Evolutionary conservation across 2,797 vertebrate genomes (phyloP).

Genomic region (Platyrinchus mystaceus): DNA sequence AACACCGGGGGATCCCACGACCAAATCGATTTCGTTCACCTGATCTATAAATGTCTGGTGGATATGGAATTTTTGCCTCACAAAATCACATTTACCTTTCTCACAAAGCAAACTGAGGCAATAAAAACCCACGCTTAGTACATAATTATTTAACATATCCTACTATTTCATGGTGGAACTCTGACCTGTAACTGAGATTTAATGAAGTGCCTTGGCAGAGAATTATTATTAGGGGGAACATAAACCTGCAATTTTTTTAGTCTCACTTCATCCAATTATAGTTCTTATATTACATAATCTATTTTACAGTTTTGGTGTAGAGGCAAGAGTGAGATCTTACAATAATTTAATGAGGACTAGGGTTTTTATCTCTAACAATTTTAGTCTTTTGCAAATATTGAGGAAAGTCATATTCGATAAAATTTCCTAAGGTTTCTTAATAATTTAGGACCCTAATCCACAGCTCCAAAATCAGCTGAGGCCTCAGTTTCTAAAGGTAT

Average conservation of each 20-base stretch:
- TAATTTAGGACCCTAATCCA: background rate
- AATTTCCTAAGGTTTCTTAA: background rate
- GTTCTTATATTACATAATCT: conserved; percentile 50
- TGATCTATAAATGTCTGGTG: conserved; percentile 25
- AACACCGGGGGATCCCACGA: conserved; percentile 33
- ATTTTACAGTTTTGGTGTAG: conserved; percentile 17
- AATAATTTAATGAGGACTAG: background rate
- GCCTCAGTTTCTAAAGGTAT: background rate
- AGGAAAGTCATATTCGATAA: background rate
- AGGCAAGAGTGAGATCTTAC: background rate
- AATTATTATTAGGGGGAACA: conserved; percentile 49
- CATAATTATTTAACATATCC: conserved; percentile 63
- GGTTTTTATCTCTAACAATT: background rate
- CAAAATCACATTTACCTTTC: conserved; percentile 44
- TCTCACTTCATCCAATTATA: conserved; percentile 58
- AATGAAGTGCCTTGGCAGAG: conserved; percentile 61
- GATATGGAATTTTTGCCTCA: conserved; percentile 51
- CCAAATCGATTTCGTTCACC: conserved; percentile 43
- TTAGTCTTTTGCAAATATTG: conserved; percentile 20
- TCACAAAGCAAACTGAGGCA: conserved; percentile 40
- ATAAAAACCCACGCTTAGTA: background rate
- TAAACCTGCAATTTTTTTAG: conserved; percentile 40
- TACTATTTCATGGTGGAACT: conserved; percentile 57
- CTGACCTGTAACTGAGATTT: conserved; percentile 61
- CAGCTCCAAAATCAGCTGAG: background rate